These are phyloP conservation scores for Ctenomys sociabilis DNA, from an alignment of 2,113 vertebrate genomes.

Conservation along the genomic window DNA sequence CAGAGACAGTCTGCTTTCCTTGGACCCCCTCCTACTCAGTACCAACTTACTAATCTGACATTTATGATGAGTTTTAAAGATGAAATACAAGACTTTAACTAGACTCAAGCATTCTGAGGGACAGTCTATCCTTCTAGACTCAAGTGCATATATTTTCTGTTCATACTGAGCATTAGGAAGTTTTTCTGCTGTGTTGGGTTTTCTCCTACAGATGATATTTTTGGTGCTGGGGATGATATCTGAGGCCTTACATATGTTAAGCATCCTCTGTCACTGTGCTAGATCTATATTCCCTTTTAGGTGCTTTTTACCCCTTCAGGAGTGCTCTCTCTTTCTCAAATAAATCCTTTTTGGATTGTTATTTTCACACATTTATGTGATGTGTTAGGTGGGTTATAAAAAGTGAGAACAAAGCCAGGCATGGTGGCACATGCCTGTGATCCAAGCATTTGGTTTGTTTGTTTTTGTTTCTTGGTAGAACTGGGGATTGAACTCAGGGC, in stretches of 20 bases:
- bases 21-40: not conserved
- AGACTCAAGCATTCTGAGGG: not conserved
- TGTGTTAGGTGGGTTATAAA: not conserved
- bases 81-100: not conserved
- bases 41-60: not conserved
- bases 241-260: not conserved
- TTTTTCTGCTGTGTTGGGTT: slow-evolving; percentile 31
- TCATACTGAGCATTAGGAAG: not conserved
- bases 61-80: slow-evolving; percentile 34
- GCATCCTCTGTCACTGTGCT: not conserved
- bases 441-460: not conserved
- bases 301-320: not conserved
- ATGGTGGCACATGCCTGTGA: not conserved
- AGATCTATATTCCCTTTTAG: not conserved
- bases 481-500: too few relatives aligned
- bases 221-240: not conserved
- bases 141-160: not conserved
- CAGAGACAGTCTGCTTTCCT: not conserved
- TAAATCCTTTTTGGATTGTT: not conserved
- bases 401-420: not conserved
- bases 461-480: too few relatives aligned
- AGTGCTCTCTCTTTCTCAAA: not conserved
- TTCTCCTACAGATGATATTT: not conserved
- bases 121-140: not conserved
- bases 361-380: slow-evolving; percentile 41